Conservation (phyloP, 64 coral and sea anemone species). For the Montipora efflorescens region DNA sequence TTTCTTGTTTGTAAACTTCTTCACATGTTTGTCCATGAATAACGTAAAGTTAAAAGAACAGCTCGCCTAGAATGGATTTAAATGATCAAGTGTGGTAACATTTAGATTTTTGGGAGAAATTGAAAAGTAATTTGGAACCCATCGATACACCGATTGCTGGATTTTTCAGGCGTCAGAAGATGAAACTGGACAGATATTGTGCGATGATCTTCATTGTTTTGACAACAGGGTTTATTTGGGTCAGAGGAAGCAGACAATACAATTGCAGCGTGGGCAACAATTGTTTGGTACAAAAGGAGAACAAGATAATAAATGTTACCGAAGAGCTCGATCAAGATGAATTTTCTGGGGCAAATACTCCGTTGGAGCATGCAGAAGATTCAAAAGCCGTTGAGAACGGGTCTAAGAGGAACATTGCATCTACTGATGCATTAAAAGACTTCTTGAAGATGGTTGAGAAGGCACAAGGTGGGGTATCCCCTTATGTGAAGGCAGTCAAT, state of each 20-base stretch:
- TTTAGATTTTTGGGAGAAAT: too few species aligned
- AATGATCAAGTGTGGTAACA: not conserved
- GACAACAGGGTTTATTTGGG: conserved; percentile 1
- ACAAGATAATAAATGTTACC: not conserved
- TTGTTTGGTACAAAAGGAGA: not conserved
- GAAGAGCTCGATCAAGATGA: not conserved
- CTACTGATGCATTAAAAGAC: not conserved
- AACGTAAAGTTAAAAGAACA: not conserved
- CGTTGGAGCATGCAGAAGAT: not conserved
- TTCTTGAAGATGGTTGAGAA: not conserved
- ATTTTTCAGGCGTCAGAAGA: not conserved
- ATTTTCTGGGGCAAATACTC: not conserved
- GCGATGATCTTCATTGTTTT: not conserved
- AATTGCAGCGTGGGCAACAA: not conserved
- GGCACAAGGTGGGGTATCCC: not conserved
- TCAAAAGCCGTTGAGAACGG: not conserved
- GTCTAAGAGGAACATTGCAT: not conserved
- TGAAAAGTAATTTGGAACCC: too few species aligned
- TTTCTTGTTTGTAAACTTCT: not conserved
- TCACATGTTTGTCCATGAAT: not conserved
- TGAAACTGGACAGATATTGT: not conserved
- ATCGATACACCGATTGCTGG: too few species aligned
- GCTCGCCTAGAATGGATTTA: not conserved
- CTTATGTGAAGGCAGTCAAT: not conserved
- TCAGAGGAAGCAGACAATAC: not conserved